Evolutionary conservation across 2,888 invertebrate species (phyloP).

Genomic region (Thelaira solivaga): DNA sequence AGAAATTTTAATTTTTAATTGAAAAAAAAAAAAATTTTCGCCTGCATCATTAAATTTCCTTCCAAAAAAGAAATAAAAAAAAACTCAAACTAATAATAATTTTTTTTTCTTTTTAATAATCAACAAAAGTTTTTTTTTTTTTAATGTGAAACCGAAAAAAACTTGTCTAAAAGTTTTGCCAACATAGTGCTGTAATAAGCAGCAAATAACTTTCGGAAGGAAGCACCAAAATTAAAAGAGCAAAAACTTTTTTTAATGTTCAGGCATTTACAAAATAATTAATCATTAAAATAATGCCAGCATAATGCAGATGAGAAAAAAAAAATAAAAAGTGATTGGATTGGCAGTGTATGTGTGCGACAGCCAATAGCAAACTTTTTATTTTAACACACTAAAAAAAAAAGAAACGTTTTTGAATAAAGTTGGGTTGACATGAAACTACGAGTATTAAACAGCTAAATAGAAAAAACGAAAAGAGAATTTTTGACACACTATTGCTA

Average conservation of each 20-base stretch:
- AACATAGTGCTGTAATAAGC: background rate
- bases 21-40: too few relatives aligned
- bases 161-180: background rate
- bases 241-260: background rate
- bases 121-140: background rate
- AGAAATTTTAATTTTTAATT: too few relatives aligned
- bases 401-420: background rate
- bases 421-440: too few relatives aligned
- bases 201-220: background rate
- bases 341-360: background rate
- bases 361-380: background rate
- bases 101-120: too few relatives aligned
- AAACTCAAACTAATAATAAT: too few relatives aligned
- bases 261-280: slow-evolving; percentile 8
- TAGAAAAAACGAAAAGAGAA: too few relatives aligned
- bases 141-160: background rate
- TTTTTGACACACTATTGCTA: too few relatives aligned
- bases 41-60: too few relatives aligned
- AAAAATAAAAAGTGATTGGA: background rate
- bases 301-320: background rate
- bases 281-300: slow-evolving; percentile 10
- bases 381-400: slow-evolving; percentile 8
- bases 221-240: background rate
- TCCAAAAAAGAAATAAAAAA: too few relatives aligned
- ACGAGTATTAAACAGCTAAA: too few relatives aligned